Evolutionary conservation across 1,140 invertebrate genomes (phyloP).

Genomic region (Cydia amplana): DNA sequence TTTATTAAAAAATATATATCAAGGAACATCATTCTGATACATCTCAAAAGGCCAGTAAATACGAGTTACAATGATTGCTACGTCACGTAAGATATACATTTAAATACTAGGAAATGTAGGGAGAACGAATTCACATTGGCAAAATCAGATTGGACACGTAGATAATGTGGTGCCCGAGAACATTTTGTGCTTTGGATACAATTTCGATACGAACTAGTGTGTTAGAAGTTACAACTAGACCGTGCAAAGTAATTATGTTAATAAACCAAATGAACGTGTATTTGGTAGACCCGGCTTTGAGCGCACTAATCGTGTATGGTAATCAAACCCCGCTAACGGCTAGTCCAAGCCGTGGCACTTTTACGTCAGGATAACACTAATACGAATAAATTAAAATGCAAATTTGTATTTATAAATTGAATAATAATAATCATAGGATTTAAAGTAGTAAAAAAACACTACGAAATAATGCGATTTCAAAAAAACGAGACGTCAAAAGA

Average conservation of each 20-base stretch:
- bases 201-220: slow-evolving; percentile 41
- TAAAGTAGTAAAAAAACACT: too few species aligned
- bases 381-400: background rate
- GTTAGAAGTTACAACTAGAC: slow-evolving; percentile 57
- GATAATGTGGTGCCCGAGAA: slow-evolving; percentile 36
- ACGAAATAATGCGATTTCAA: too few species aligned
- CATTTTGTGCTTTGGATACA: slow-evolving; percentile 44
- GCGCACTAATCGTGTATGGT: background rate
- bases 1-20: slow-evolving; percentile 53
- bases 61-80: slow-evolving; percentile 71
- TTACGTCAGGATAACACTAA: slow-evolving; percentile 25
- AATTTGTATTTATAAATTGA: too few species aligned
- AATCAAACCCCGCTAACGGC: slow-evolving; percentile 3
- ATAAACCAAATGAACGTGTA: slow-evolving; percentile 37
- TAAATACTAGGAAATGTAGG: slow-evolving; percentile 64
- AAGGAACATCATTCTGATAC: slow-evolving; percentile 68
- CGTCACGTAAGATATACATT: slow-evolving; percentile 68
- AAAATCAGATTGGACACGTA: slow-evolving; percentile 18
- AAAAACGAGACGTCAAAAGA: too few species aligned
- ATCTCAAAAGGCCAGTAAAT: slow-evolving; percentile 69
- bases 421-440: too few species aligned
- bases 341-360: background rate
- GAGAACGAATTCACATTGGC: slow-evolving; percentile 51
- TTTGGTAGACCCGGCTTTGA: slow-evolving; percentile 10
- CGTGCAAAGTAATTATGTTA: slow-evolving; percentile 52